Conservation (phyloP, 2,888 invertebrate species). For the Orchestes rusci region DNA sequence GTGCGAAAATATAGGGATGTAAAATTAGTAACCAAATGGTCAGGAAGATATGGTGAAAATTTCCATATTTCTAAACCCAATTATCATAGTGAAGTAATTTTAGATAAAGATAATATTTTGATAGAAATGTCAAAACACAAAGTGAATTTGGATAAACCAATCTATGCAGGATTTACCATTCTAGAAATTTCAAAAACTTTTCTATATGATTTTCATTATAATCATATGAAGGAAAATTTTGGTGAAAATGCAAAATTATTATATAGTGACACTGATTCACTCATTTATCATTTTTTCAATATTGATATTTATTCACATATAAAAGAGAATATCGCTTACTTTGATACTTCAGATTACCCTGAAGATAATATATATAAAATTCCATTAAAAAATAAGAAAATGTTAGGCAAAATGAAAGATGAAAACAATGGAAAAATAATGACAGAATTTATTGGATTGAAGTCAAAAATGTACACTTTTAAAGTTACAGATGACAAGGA, state of each 20-base stretch:
- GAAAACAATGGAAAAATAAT: slow-evolving; percentile 9
- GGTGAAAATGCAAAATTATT: slow-evolving; percentile 6
- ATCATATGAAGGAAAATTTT: slow-evolving; percentile 6
- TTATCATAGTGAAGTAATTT: slow-evolving; percentile 4
- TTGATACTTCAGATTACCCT: slow-evolving; percentile 8
- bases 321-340: background rate
- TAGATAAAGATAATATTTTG: slow-evolving; percentile 3
- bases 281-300: slow-evolving; percentile 13
- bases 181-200: slow-evolving; percentile 9
- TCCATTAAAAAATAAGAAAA: slow-evolving; percentile 4
- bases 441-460: slow-evolving; percentile 10
- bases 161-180: slow-evolving; percentile 6
- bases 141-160: slow-evolving; percentile 8
- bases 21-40: slow-evolving; percentile 11
- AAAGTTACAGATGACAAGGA: background rate
- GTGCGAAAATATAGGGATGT: slow-evolving; percentile 11
- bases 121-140: slow-evolving; percentile 7
- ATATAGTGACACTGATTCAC: slow-evolving; percentile 7
- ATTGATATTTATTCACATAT: slow-evolving; percentile 10
- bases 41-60: slow-evolving; percentile 8
- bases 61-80: slow-evolving; percentile 7
- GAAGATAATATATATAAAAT: slow-evolving; percentile 8
- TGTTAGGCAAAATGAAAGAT: slow-evolving; percentile 10
- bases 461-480: slow-evolving; percentile 11
- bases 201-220: slow-evolving; percentile 13